Percentiles rank a stretch among this genome's conserved stretches.
Conservation (phyloP, 2,888 invertebrate genomes). For the Onthophagus sagittarius region DNA sequence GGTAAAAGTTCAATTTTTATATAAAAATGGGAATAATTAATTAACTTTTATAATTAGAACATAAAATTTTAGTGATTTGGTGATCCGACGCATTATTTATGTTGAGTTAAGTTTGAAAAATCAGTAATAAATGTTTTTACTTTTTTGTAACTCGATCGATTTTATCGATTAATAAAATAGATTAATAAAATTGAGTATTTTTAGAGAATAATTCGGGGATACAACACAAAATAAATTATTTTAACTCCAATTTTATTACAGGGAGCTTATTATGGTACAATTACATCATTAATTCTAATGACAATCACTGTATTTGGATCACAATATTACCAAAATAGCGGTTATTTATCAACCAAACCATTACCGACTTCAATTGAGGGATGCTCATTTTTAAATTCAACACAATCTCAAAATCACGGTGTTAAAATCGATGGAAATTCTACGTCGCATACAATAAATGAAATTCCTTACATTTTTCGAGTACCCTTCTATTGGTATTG, state of each 20-base stretch:
- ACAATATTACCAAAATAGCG: conserved; percentile 32
- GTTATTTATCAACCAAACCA: conserved; percentile 27
- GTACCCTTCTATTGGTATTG: conserved; percentile 8
- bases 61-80: too few relatives aligned
- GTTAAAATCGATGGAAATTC: background rate
- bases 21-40: too few relatives aligned
- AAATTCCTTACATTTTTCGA: background rate
- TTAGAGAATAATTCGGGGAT: too few relatives aligned
- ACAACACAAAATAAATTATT: background rate
- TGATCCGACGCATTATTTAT: too few relatives aligned
- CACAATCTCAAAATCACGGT: background rate
- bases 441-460: background rate
- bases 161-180: too few relatives aligned
- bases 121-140: too few relatives aligned
- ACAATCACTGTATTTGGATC: conserved; percentile 27
- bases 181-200: too few relatives aligned
- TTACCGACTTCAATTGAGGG: conserved; percentile 34
- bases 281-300: conserved; percentile 15
- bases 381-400: conserved; percentile 22
- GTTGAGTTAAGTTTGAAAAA: too few relatives aligned
- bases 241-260: background rate
- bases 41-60: too few relatives aligned
- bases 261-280: conserved; percentile 30
- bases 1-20: too few relatives aligned
- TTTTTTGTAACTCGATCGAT: too few relatives aligned